Evolutionary conservation across 2,888 invertebrate genomes (phyloP).

Genomic region (Agonopterix subpropinquella): DNA sequence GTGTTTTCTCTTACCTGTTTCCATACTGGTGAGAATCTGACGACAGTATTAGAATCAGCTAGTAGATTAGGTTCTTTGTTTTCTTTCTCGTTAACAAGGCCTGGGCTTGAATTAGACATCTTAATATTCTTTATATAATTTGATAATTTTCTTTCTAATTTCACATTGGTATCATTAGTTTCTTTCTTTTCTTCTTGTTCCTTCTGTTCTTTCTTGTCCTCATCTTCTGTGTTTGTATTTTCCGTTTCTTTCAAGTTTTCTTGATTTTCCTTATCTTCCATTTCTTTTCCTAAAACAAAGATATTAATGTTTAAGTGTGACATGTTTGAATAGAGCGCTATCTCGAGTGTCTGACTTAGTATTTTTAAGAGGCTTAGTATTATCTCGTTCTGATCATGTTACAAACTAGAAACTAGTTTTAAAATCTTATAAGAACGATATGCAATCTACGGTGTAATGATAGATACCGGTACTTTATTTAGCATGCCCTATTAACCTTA

Average conservation of each 20-base stretch:
- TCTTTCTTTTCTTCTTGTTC: not conserved
- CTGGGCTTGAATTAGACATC: slow-evolving; percentile 38
- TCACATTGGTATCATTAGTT: not conserved
- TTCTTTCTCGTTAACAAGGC: slow-evolving; percentile 31
- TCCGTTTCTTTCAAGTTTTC: slow-evolving; percentile 1
- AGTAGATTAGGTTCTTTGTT: slow-evolving; percentile 42
- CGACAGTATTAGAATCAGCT: slow-evolving; percentile 47
- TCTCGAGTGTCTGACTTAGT: too few species aligned
- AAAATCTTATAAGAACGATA: too few species aligned
- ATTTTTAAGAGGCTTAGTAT: too few species aligned
- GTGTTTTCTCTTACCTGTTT: slow-evolving; percentile 49
- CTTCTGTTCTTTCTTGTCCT: too few species aligned
- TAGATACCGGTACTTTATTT: too few species aligned
- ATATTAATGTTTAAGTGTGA: too few species aligned
- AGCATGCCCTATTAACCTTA: too few species aligned
- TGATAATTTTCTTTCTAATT: slow-evolving; percentile 13
- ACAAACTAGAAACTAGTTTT: too few species aligned
- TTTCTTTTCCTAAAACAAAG: slow-evolving; percentile 8
- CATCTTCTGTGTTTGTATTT: slow-evolving; percentile 1
- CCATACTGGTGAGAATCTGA: slow-evolving; percentile 61
- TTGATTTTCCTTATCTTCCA: slow-evolving; percentile 14
- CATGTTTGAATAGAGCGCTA: too few species aligned
- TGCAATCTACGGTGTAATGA: too few species aligned
- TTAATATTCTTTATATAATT: slow-evolving; percentile 52
- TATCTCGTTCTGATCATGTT: too few species aligned